Conservation (phyloP, 2,888 invertebrate species). For the Pristionchus mayeri region DNA sequence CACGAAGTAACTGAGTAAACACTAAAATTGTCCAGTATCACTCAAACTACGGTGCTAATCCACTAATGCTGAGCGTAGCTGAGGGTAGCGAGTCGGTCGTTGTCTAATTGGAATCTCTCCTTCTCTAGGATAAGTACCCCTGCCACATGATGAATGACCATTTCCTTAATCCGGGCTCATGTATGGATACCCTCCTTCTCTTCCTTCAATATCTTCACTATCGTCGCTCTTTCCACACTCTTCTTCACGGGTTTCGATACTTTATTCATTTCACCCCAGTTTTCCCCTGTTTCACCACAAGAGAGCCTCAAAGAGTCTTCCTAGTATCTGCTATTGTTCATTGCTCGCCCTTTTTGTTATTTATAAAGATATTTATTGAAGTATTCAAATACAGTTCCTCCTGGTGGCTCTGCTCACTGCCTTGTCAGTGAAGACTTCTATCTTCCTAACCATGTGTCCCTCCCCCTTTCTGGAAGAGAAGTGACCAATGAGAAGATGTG, state of each 20-base stretch:
- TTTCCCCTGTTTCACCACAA: conserved; percentile 22
- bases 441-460: too few relatives aligned
- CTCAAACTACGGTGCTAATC: too few relatives aligned
- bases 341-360: conserved; percentile 30
- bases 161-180: conserved; percentile 2
- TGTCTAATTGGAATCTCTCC: not conserved
- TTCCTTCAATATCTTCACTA: conserved; percentile 6
- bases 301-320: conserved; percentile 20
- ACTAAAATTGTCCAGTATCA: too few relatives aligned
- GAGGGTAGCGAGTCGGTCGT: conserved; percentile 8
- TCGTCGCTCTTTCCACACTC: conserved; percentile 33
- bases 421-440: too few relatives aligned
- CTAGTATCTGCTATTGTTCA: not conserved
- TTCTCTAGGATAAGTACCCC: not conserved
- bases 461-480: too few relatives aligned
- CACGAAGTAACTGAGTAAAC: too few relatives aligned
- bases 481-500: too few relatives aligned
- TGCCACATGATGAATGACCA: conserved; percentile 7
- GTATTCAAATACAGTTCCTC: too few relatives aligned
- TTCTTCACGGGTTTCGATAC: not conserved
- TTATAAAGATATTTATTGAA: conserved; percentile 31
- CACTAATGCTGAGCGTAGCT: too few relatives aligned
- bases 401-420: too few relatives aligned
- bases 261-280: conserved; percentile 17
- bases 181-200: not conserved